Evolutionary conservation across 2,888 invertebrate species (phyloP), one percentile per base, ranked within the genome.

Genomic region (Tupiocoris notatus): DNA sequence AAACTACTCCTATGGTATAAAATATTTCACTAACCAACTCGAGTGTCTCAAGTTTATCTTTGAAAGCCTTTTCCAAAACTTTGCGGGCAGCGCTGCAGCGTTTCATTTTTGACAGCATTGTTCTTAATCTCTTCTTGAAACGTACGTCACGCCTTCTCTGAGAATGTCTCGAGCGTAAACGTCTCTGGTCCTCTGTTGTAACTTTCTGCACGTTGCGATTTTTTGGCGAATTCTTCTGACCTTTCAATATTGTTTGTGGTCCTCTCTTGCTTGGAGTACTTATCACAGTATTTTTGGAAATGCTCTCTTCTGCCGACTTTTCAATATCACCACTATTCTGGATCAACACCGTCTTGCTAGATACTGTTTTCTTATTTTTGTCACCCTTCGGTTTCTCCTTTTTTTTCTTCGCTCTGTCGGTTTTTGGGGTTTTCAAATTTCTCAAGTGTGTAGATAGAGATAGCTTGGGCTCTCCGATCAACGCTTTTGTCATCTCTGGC

Each of bases 1-100:
- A n/a, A n/a, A n/a, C n/a, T n/a, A n/a, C n/a, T n/a, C n/a, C n/a
- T n/a, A n/a, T n/a, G n/a, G n/a, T n/a, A n/a, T n/a, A n/a, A n/a
- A 39, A 39, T 39, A 59, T 9, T 20, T n/a, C 3, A 70, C 70
- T 59, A 12, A 70, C 70, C 70, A 70, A 24, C 22, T 70, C 70
- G 1, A 73, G 17, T 2, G 73, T 73, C 17, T 73, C 73, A 20
- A 73, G 61, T 62, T 73, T 73, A 18, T 73, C 73, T 21, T 73
- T 73, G 73, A 73, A 73, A 2, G 73, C 39, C 62, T 73, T 73
- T n/a, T 73, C 73, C 2, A 73, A 54, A 54, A 62, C 21, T 16
- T 62, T 61, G 9, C 73, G n/a, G 6, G 54, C 20, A 18, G 62
- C 23, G 16, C 39, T 7, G 25, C 62, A 54, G 12, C 73, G 22